These are phyloP conservation scores for Drosophila lowei DNA, from an alignment of 1,140 invertebrate species.

Conservation along the genomic window DNA sequence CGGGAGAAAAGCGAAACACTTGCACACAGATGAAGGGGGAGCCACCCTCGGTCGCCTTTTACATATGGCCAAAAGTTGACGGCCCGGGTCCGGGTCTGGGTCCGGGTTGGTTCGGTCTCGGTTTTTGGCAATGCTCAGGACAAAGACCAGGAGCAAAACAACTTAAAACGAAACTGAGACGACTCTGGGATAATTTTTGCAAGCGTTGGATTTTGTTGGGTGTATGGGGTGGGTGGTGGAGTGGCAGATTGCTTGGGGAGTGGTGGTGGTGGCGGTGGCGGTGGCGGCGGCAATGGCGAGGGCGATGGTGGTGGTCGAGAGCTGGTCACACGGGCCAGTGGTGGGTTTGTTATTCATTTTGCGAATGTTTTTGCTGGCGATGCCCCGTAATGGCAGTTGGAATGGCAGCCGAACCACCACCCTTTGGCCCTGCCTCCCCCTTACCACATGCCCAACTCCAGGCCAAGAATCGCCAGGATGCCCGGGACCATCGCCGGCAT, in stretches of 20 bases:
- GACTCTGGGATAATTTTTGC: too few relatives aligned
- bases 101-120: conserved; percentile 53
- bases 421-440: conserved; percentile 6
- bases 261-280: conserved; percentile 29
- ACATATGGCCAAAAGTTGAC: conserved; percentile 73
- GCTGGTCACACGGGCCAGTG: conserved; percentile 67
- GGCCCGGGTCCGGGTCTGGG: conserved; percentile 12
- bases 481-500: conserved; percentile 12
- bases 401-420: conserved; percentile 43
- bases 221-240: background rate
- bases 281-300: conserved; percentile 30
- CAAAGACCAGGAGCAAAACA: conserved; percentile 6
- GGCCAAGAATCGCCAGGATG: conserved; percentile 25
- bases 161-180: too few relatives aligned
- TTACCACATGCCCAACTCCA: background rate
- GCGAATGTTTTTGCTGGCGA: conserved; percentile 53
- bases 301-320: conserved; percentile 34
- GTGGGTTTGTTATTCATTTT: conserved; percentile 73
- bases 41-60: conserved; percentile 67
- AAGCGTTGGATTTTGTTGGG: background rate
- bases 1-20: conserved; percentile 8
- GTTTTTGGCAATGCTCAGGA: conserved; percentile 39
- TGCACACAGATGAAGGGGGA: conserved; percentile 18
- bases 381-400: too few relatives aligned
- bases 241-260: background rate